Evolutionary conservation across 2,113 vertebrate species (phyloP), one percentile per base, ranked within the genome.

Genomic region (Chroicocephalus ridibundus): DNA sequence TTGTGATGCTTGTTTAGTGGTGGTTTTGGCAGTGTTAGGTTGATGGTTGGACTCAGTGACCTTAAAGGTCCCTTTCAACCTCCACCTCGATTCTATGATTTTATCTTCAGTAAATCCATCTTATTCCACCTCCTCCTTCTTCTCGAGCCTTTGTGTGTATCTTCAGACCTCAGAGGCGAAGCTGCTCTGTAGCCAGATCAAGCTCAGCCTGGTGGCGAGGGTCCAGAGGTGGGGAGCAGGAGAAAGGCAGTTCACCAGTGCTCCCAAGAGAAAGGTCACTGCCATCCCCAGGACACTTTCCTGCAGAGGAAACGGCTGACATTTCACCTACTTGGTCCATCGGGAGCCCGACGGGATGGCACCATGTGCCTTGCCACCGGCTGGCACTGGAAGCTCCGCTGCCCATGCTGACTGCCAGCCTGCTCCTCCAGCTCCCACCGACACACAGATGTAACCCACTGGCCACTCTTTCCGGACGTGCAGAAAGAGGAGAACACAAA

Each of bases 361-460:
- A 71, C 87, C 6, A 0, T 31, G 13, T 60, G 61, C 55, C n/a
- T 71, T 3, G 1, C 20, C 1, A 2, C 25, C 0, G 6, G 36
- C 26, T 25, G 38, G 25, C 1, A 1, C 24, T 32, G 47, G 27
- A 31, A 58, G 26, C 60, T 86, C 19, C 0, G 3, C 60, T 4
- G 2, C 61, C 31, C 32, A 3, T 24, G 26, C 58, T 19, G 18
- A 46, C 18, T 29, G 24, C 31, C 62, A 60, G 52, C n/a, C 32
- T 51, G 16, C 9, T 15, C 31, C 29, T 71, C 36, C 31, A 22
- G 60, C 60, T 83, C 66, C 44, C 1, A 0, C 2, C 2, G 65
- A 26, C 71, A 70, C 46, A 49, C 17, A 44, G 42, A 36, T 13
- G 25, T 36, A 42, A 66, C 93, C 22, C 52, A 42, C 34, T 9